A percentile compares a stretch with the other conserved stretches of the same genome.
Conservation (phyloP, 2,797 vertebrate genomes). For the Pangasius macronema region DNA sequence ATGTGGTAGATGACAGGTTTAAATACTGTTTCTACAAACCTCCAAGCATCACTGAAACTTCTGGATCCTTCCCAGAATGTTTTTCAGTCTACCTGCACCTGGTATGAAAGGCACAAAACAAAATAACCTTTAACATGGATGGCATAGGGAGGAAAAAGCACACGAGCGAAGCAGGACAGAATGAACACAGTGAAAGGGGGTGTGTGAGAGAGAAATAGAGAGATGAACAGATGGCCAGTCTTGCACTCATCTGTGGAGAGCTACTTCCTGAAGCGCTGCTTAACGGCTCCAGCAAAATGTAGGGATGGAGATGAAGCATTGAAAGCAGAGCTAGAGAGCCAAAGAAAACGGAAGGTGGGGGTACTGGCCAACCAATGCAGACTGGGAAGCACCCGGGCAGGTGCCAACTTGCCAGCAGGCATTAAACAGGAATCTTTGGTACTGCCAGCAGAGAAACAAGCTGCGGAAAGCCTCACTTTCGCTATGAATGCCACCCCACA, state of each 20-base stretch:
- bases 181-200: background rate
- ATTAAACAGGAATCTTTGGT: conserved; percentile 46
- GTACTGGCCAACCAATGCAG: conserved; percentile 20
- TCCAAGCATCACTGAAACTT: background rate
- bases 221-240: conserved; percentile 49
- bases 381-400: conserved; percentile 18
- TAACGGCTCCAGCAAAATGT: conserved; percentile 35
- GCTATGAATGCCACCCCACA: conserved; percentile 34
- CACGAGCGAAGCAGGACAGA: background rate
- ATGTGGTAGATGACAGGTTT: background rate
- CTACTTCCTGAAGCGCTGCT: conserved; percentile 50
- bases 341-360: conserved; percentile 11
- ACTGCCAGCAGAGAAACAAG: conserved; percentile 46
- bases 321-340: conserved; percentile 1
- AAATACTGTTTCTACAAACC: background rate
- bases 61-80: background rate
- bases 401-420: conserved; percentile 47
- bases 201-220: conserved; percentile 13
- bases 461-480: conserved; percentile 32
- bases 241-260: conserved; percentile 48
- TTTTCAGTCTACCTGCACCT: background rate
- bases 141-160: background rate
- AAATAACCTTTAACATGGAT: background rate
- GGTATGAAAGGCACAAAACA: background rate
- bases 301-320: conserved; percentile 19